Evolutionary conservation across 2,797 vertebrate genomes (phyloP), one percentile per base, ranked within the genome.

Genomic region (Rhinophrynus dorsalis): DNA sequence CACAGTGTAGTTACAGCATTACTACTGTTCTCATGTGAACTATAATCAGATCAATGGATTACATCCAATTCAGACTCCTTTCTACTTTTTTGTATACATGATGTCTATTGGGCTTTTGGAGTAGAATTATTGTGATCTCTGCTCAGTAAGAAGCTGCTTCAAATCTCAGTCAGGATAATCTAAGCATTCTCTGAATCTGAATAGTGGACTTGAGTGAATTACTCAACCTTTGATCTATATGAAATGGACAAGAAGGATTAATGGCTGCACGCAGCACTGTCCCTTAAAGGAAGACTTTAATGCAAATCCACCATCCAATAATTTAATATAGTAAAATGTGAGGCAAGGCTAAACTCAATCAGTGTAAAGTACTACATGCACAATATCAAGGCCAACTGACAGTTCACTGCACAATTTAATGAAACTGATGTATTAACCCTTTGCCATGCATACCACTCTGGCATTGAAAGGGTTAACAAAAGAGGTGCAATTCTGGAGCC

Each of bases 181-280:
- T 52, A 29, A 18, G 7, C 15, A 40, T 72, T 72, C 61, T 72
- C 11, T 40, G 11, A 18, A 2, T 11, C 24, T 27, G 35, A 65
- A 65, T 59, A 17, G 61, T n/a, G 44, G 45, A 20, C 32, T 35
- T 29, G 13, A 32, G 54, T 33, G 54, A 65, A 51, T 57, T 50
- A 44, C 38, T 29, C 61, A 50, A 65, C 61, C 61, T 65, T 72
- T 65, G 61, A 72, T 72, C 69, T 72, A 30, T 52, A 42, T 44
- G 54, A 47, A 70, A 62, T 44, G 38, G 37, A 59, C 67, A 72
- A 51, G 45, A 29, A 54, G 67, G 57, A 69, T 69, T 58, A 65
- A 18, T 18, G 37, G 54, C 23, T 67, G 50, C 24, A 29, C 9
- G 21, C 32, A 56, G 24, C 23, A 12, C 8, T 62, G 23, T 48